Conservation (phyloP, 1,140 invertebrate genomes). For the Potamilus streckersoni region DNA sequence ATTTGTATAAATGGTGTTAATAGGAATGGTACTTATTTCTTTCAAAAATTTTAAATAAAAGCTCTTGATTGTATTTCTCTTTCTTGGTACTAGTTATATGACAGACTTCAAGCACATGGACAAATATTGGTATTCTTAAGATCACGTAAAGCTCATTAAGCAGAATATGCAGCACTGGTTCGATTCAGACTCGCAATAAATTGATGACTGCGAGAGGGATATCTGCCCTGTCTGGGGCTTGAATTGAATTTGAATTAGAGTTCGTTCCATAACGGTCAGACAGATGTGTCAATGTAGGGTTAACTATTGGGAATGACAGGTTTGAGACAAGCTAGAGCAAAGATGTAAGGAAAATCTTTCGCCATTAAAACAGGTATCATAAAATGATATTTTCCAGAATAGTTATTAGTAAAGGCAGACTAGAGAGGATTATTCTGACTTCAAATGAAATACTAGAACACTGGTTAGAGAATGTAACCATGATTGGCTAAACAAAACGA, state of each 20-base stretch:
- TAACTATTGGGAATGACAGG: constrained; percentile 3
- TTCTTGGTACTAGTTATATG: constrained; percentile 17
- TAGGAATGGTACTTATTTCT: neutral
- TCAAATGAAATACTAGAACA: too few relatives aligned
- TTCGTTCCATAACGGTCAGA: constrained; percentile 2
- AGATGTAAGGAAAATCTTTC: neutral
- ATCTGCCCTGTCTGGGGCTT: too few relatives aligned
- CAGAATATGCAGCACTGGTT: constrained; percentile 28
- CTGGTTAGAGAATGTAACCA: too few relatives aligned
- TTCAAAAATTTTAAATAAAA: neutral
- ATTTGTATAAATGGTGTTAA: too few relatives aligned
- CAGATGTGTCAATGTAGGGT: neutral
- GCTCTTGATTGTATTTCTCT: neutral
- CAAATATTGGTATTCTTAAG: constrained; percentile 18
- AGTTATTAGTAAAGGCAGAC: too few relatives aligned
- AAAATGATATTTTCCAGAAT: too few relatives aligned
- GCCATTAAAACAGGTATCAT: too few relatives aligned
- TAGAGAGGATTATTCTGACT: too few relatives aligned
- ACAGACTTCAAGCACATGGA: constrained; percentile 18
- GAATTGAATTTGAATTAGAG: constrained; percentile 2
- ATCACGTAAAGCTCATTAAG: constrained; percentile 6
- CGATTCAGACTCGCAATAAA: constrained; percentile 9
- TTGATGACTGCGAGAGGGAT: too few relatives aligned
- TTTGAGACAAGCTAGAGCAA: neutral
- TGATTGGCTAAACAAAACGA: too few relatives aligned